Conservation (phyloP, 2,797 vertebrate genomes). For the Chelon labrosus region DNA sequence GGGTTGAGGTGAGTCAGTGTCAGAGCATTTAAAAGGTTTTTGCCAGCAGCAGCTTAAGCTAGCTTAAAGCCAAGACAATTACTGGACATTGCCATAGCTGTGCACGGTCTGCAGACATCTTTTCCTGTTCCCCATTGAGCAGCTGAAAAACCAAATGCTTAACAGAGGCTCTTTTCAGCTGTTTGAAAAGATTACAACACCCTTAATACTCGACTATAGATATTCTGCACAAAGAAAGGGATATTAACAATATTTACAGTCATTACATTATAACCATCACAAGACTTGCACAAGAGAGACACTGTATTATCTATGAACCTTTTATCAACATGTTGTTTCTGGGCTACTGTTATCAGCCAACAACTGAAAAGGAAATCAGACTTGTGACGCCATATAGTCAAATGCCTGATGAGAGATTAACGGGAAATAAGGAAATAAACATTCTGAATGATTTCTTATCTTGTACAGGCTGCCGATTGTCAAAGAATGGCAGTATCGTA, state of each 20-base stretch:
- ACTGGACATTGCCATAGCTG: not conserved
- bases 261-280: not conserved
- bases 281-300: not conserved
- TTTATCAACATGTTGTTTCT: not conserved
- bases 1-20: not conserved
- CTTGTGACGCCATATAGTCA: not conserved
- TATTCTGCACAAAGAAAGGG: too few relatives aligned
- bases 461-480: not conserved
- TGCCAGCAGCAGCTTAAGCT: slow-evolving; percentile 15
- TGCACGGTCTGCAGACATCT: not conserved
- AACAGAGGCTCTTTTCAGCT: too few relatives aligned
- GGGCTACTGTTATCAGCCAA: slow-evolving; percentile 3
- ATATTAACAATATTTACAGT: too few relatives aligned
- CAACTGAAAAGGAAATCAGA: slow-evolving; percentile 28
- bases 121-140: not conserved
- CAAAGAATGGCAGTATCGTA: not conserved
- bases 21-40: not conserved
- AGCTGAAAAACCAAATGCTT: not conserved
- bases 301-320: too few relatives aligned
- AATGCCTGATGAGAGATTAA: slow-evolving; percentile 1
- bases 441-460: not conserved
- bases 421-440: slow-evolving; percentile 6
- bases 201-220: too few relatives aligned
- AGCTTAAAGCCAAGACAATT: not conserved
- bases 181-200: too few relatives aligned